Base-by-base conservation (phyloP, 2,113 vertebrate genomes). In the Sorex araneus region DNA sequence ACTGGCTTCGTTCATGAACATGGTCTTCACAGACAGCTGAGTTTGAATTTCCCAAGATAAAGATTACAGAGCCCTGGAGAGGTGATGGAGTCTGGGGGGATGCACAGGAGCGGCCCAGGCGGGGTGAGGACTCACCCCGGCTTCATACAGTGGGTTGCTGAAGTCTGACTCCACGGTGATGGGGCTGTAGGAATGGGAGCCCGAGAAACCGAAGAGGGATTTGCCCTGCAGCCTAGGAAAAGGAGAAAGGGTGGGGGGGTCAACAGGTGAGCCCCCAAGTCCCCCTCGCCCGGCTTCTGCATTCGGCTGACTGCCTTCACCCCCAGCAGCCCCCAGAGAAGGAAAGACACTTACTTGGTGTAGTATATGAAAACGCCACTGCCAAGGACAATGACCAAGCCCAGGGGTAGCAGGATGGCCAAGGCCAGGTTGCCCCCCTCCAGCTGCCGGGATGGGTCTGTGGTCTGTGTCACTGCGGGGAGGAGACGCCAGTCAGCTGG, bases 131-230 rank as follows among this genome's bases (percentile, higher is more conserved):
- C 98, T 98, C 94, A 99, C 99, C 98, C 98, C 99, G 63, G 98
- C 99, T 97, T 99, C 99, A 90, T 99, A 99, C n/a, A 99, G 98
- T 57, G 99, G 99, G 93, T 99, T 99, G 98, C 98, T 99, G 95
- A 99, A 99, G 95, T 99, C 99, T 0, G 99, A 99, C 96, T 99
- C 99, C 84, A 99, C 99, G 1, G 99, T 99, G 82, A 99, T 99
- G 54, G 99, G 99, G 96, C 99, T 99, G 97, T 99, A 99, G 73
- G 99, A 99, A 96, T 99, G 99, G 80, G 99, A 99, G 95, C 98
- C 98, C 15, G 99, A 98, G 96, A 99, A 99, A 97, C 99, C 98
- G 81, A 99, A 99, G 70, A 99, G 97, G 0, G 99, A 98, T 95
- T 99, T 99, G 96, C 99, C 99, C 92, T 99, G 99, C 97, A 99